Percentiles rank a stretch among this genome's conserved stretches.
Evolutionary conservation across 2,797 vertebrate genomes (phyloP).

Genomic region (Microctenopoma steveboyesi): DNA sequence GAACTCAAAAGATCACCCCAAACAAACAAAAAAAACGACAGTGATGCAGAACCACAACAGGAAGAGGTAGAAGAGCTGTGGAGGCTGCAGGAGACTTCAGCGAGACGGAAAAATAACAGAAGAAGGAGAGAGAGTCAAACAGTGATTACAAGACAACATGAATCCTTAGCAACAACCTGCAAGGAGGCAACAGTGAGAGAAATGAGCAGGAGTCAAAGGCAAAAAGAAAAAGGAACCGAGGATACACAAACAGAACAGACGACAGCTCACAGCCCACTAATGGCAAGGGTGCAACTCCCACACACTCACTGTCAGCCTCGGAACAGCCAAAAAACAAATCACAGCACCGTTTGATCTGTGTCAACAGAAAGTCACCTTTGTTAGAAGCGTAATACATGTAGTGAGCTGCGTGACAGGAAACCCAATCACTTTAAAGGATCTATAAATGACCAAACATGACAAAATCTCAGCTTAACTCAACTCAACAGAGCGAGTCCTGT

Average conservation of each 20-base stretch:
- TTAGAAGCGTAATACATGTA: background rate
- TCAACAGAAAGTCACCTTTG: conserved; percentile 8
- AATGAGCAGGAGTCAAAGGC: conserved; percentile 61
- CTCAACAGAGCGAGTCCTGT: too few relatives aligned
- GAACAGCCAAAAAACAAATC: conserved; percentile 32
- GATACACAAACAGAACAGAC: conserved; percentile 70
- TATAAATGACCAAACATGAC: background rate
- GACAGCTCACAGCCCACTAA: conserved; percentile 77
- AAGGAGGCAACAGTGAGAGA: conserved; percentile 86
- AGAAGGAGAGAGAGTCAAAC: conserved; percentile 75
- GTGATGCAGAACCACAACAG: conserved; percentile 75
- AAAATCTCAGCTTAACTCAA: background rate
- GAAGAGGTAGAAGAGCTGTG: conserved; percentile 67
- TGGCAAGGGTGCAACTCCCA: conserved; percentile 86
- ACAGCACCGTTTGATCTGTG: background rate
- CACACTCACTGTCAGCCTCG: conserved; percentile 37
- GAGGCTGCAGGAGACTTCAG: conserved; percentile 67
- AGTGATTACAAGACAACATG: conserved; percentile 84
- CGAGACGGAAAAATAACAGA: conserved; percentile 54
- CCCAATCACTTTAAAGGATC: background rate
- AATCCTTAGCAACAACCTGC: conserved; percentile 87
- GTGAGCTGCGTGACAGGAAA: conserved; percentile 2
- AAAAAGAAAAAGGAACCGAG: conserved; percentile 48
- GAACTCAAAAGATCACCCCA: conserved; percentile 72
- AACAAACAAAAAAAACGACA: conserved; percentile 51